Conservation (phyloP, 1,140 invertebrate species). For the Lamellibrachia luymesi region DNA sequence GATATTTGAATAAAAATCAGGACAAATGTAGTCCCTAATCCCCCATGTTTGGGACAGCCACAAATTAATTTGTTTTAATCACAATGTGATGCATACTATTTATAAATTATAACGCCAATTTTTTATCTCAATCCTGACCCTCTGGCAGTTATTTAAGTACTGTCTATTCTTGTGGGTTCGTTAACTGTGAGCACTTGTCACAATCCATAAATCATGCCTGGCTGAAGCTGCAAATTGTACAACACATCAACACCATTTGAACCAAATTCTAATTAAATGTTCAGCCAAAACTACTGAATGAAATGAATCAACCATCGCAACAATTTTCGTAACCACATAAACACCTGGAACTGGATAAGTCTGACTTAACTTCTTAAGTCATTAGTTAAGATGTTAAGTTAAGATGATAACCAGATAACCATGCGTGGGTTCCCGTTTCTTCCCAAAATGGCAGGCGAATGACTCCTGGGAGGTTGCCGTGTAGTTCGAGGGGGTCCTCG, state of each 20-base stretch:
- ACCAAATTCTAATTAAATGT: background rate
- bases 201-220: background rate
- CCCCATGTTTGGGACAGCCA: background rate
- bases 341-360: background rate
- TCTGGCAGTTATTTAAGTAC: background rate
- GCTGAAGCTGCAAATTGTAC: background rate
- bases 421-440: background rate
- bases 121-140: too few species aligned
- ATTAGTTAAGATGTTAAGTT: too few species aligned
- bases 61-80: background rate
- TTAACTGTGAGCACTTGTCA: background rate
- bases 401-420: too few species aligned
- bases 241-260: background rate
- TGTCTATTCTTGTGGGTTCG: background rate
- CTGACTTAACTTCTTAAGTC: background rate
- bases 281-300: background rate
- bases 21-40: background rate
- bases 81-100: too few species aligned
- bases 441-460: background rate
- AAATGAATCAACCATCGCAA: background rate
- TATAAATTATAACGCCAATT: background rate
- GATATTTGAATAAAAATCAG: background rate
- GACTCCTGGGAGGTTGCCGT: background rate
- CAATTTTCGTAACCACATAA: background rate
- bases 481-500: background rate